Evolutionary conservation across 2,113 vertebrate species (phyloP).

Genomic region (Halichoeres trimaculatus): DNA sequence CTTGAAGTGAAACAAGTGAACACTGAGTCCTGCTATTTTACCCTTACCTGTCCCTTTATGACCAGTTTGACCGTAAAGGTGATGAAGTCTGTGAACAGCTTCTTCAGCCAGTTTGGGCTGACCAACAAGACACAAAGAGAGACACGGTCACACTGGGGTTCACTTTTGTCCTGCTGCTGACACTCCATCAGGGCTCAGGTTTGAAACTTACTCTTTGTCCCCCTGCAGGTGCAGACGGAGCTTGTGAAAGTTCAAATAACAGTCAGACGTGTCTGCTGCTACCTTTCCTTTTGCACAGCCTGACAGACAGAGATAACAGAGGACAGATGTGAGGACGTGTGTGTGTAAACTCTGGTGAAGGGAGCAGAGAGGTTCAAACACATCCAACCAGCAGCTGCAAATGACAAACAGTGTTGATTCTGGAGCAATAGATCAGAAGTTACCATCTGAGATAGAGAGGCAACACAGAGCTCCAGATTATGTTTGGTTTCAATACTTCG

Average conservation of each 20-base stretch:
- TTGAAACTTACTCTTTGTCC: conserved; percentile 85
- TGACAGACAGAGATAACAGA: conserved; percentile 56
- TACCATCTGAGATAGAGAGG: too few species aligned
- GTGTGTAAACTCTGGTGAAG: neutral
- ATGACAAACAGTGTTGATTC: too few species aligned
- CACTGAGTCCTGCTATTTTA: neutral
- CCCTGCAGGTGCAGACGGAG: conserved; percentile 86
- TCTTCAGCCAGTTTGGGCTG: conserved; percentile 90
- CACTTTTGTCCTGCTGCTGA: neutral
- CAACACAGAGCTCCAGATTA: too few species aligned
- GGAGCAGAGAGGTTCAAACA: neutral
- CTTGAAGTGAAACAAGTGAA: neutral
- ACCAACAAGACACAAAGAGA: neutral
- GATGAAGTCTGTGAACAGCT: conserved; percentile 89
- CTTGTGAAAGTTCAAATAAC: conserved; percentile 87
- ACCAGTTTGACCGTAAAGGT: conserved; percentile 89
- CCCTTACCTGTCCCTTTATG: conserved; percentile 88
- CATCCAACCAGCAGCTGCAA: neutral
- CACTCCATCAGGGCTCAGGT: neutral
- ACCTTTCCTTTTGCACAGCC: conserved; percentile 83
- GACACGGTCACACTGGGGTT: neutral
- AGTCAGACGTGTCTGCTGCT: conserved; percentile 83
- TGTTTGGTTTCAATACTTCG: neutral
- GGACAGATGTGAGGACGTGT: neutral
- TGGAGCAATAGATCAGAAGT: neutral